Conservation (phyloP, 2,888 invertebrate species). For the Celastrina argiolus region DNA sequence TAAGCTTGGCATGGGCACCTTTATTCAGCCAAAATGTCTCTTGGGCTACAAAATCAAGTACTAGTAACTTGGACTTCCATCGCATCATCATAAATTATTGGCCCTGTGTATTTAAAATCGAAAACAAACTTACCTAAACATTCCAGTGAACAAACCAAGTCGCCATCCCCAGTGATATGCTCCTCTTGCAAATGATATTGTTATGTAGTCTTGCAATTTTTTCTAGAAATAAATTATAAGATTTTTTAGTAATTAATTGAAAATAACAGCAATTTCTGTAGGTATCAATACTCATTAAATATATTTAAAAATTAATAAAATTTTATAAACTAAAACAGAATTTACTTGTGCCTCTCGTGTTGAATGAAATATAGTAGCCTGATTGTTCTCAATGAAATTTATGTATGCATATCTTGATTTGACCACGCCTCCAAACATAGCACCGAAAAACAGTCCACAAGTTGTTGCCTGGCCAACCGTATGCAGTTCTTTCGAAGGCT, state of each 20-base stretch:
- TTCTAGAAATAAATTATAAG: constrained; percentile 64
- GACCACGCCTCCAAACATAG: constrained; percentile 80
- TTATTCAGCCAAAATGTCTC: too few relatives aligned
- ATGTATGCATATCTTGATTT: constrained; percentile 79
- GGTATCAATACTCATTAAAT: not conserved
- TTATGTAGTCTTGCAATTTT: constrained; percentile 83
- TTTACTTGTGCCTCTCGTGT: constrained; percentile 83
- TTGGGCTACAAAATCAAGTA: too few relatives aligned
- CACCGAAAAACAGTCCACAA: constrained; percentile 80
- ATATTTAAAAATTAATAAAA: not conserved
- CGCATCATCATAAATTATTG: too few relatives aligned
- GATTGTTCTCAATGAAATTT: constrained; percentile 84
- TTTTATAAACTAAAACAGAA: constrained; percentile 15
- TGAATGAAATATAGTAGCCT: constrained; percentile 82
- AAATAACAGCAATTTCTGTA: too few relatives aligned
- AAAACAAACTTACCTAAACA: constrained; percentile 77
- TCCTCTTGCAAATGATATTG: constrained; percentile 83
- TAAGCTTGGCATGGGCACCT: too few relatives aligned
- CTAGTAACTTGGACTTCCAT: too few relatives aligned
- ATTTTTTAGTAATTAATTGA: not conserved
- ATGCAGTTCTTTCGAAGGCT: constrained; percentile 79
- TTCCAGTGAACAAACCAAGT: constrained; percentile 80
- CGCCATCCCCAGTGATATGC: constrained; percentile 84
- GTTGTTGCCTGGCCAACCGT: constrained; percentile 79
- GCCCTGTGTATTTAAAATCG: too few relatives aligned